These are phyloP conservation scores for Chaetodon trifasciatus DNA, from an alignment of 2,797 vertebrate species.

Conservation along the genomic window DNA sequence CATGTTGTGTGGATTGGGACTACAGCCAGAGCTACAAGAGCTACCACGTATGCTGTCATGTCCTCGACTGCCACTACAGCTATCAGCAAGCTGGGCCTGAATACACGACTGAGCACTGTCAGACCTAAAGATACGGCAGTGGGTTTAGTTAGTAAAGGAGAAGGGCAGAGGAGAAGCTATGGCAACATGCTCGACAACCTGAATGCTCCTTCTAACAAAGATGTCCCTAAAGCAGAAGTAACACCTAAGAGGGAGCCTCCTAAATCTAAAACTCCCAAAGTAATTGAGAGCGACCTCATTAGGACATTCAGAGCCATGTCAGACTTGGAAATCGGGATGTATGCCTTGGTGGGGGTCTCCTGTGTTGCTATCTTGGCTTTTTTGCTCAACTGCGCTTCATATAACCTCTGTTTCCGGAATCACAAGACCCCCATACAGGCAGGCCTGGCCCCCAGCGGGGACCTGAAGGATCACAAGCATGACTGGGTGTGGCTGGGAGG, in stretches of 20 bases:
- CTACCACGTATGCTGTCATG: not conserved
- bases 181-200: conserved; percentile 83
- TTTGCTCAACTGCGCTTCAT: conserved; percentile 91
- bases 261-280: conserved; percentile 73
- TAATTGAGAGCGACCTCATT: conserved; percentile 83
- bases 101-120: conserved; percentile 72
- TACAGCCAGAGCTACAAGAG: conserved; percentile 45
- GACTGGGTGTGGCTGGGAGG: conserved; percentile 93
- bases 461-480: conserved; percentile 89
- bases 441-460: conserved; percentile 73
- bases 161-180: conserved; percentile 75
- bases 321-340: conserved; percentile 94
- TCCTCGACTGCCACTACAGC: conserved; percentile 30
- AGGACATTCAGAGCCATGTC: conserved; percentile 85
- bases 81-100: conserved; percentile 23
- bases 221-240: conserved; percentile 43
- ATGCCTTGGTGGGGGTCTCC: conserved; percentile 90
- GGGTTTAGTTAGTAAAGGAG: conserved; percentile 40
- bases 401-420: conserved; percentile 86
- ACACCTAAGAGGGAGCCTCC: conserved; percentile 82
- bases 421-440: conserved; percentile 88
- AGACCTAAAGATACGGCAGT: conserved; percentile 41
- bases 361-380: conserved; percentile 94
- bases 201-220: conserved; percentile 72
- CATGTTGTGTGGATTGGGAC: conserved; percentile 51